These are phyloP conservation scores for Brachystomella parvula DNA, from an alignment of 1,140 invertebrate genomes.

Conservation along the genomic window DNA sequence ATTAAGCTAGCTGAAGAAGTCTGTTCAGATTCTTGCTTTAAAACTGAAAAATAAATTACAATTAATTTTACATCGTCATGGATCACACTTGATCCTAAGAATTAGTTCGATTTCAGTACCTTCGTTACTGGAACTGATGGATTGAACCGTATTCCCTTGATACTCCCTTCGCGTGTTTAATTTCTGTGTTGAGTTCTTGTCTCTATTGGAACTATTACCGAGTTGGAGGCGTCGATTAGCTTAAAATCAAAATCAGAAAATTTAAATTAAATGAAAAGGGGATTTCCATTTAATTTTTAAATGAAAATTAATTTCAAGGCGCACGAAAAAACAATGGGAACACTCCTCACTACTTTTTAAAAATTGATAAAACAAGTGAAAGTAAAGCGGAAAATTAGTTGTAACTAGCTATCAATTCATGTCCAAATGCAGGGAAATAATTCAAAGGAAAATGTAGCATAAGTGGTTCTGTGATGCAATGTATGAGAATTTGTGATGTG, in stretches of 20 bases:
- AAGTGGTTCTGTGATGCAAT: no score
- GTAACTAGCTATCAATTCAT: no score
- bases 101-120: neutral
- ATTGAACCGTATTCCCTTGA: neutral
- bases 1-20: neutral
- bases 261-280: no score
- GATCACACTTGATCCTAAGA: neutral
- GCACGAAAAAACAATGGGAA: no score
- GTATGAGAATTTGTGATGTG: no score
- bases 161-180: slow-evolving; percentile 8
- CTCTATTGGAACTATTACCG: neutral
- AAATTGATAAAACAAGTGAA: neutral
- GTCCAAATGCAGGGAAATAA: no score
- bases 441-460: no score
- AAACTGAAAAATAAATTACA: neutral
- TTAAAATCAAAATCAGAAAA: no score
- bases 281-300: no score
- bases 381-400: neutral
- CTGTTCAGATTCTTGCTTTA: neutral
- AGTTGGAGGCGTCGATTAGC: slow-evolving; percentile 13
- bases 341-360: neutral
- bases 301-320: no score
- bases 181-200: neutral
- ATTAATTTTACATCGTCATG: neutral
- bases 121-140: neutral